phyloP scores from a whole-genome alignment of 2,888 invertebrate genomes.

The Agrenia bidenticulata region DNA sequence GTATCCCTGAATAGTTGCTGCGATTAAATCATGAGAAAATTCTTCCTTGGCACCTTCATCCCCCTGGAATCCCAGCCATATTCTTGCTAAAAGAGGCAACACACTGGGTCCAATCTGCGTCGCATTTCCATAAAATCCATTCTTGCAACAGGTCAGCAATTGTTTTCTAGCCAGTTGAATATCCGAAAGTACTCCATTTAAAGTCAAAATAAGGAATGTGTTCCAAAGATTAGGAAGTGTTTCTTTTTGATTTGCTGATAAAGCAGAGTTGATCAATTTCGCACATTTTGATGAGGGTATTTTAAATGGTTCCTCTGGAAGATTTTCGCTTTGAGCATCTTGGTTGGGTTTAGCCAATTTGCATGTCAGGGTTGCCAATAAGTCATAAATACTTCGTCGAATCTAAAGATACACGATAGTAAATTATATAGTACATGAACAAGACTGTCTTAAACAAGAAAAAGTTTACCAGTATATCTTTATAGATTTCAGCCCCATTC shows the following conservation, averaged over 20 bases:
- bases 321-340: conserved; percentile 2
- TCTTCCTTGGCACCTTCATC: conserved; percentile 23
- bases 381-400: conserved; percentile 37
- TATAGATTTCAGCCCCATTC: conserved; percentile 30
- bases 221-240: conserved; percentile 47
- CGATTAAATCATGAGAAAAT: conserved; percentile 24
- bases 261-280: conserved; percentile 30
- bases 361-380: conserved; percentile 33
- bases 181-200: conserved; percentile 42
- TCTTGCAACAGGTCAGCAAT: conserved; percentile 52
- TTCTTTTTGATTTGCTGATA: conserved; percentile 32
- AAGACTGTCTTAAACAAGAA: not conserved
- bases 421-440: not conserved
- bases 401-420: conserved; percentile 25
- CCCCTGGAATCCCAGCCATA: conserved; percentile 60
- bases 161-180: conserved; percentile 42
- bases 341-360: not conserved
- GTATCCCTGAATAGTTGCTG: conserved; percentile 29
- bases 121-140: conserved; percentile 77
- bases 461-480: conserved; percentile 23
- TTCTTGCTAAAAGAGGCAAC: conserved; percentile 71
- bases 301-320: not conserved
- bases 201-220: conserved; percentile 41
- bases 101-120: conserved; percentile 71
- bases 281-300: conserved; percentile 26